These are phyloP conservation scores for Serrognathus titanus DNA, from an alignment of 2,888 invertebrate species.

Conservation along the genomic window DNA sequence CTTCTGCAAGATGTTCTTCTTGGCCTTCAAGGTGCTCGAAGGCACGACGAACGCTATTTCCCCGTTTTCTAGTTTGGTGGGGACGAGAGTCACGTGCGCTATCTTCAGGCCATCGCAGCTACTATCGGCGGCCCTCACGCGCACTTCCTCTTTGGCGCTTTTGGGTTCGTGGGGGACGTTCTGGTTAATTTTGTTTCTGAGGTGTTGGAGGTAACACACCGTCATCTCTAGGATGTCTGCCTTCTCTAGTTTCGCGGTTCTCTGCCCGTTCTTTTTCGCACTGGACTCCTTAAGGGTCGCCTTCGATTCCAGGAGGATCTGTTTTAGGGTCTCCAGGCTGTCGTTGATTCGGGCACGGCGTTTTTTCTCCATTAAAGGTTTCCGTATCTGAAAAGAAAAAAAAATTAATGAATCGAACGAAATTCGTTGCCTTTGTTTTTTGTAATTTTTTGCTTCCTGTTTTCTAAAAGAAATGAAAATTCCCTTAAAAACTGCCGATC, in stretches of 20 bases:
- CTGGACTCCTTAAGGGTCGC: slow-evolving; percentile 38
- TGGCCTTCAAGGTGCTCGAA: slow-evolving; percentile 15
- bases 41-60: slow-evolving; percentile 48
- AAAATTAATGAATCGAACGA: not conserved
- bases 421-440: not conserved
- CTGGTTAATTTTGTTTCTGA: slow-evolving; percentile 46
- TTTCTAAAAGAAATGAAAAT: not conserved
- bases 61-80: slow-evolving; percentile 45
- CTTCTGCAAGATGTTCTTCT: slow-evolving; percentile 7
- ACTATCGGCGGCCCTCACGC: slow-evolving; percentile 34
- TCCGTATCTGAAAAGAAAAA: slow-evolving; percentile 44
- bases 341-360: slow-evolving; percentile 55
- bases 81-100: slow-evolving; percentile 42
- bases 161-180: slow-evolving; percentile 1
- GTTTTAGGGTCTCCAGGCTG: slow-evolving; percentile 52
- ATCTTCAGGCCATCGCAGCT: slow-evolving; percentile 31
- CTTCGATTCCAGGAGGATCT: slow-evolving; percentile 50
- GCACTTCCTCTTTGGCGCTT: slow-evolving; percentile 22
- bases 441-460: not conserved
- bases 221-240: slow-evolving; percentile 65
- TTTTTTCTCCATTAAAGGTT: slow-evolving; percentile 56
- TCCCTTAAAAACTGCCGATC: too few relatives aligned
- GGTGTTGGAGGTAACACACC: slow-evolving; percentile 55
- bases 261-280: slow-evolving; percentile 34
- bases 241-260: slow-evolving; percentile 61